Evolutionary conservation across 2,113 vertebrate species (phyloP).

Genomic region (Halichoeres trimaculatus): DNA sequence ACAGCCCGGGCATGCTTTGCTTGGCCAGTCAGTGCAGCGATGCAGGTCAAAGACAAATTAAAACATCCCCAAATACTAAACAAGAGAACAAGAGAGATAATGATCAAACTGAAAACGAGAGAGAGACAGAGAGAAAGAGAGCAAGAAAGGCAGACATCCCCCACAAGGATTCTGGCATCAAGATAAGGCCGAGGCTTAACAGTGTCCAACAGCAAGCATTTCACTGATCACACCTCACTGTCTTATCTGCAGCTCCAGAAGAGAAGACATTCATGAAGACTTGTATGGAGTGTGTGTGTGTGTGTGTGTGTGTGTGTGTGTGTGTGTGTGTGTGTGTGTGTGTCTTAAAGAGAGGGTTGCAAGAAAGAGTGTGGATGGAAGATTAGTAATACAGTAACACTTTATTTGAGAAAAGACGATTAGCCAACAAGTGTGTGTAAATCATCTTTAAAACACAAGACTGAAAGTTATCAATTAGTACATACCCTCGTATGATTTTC

Average conservation of each 20-base stretch:
- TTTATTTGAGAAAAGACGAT: too few relatives aligned
- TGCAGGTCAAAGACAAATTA: background rate
- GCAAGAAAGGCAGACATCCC: conserved; percentile 13
- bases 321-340: conserved; percentile 1
- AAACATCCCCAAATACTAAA: conserved; percentile 28
- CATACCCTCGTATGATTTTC: too few relatives aligned
- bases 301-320: conserved; percentile 15
- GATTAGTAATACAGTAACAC: too few relatives aligned
- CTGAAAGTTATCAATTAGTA: too few relatives aligned
- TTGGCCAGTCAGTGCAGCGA: background rate
- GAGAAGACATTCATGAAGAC: conserved; percentile 35
- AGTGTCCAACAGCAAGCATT: conserved; percentile 51
- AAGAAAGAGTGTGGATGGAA: too few relatives aligned
- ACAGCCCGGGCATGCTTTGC: background rate
- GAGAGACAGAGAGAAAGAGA: background rate
- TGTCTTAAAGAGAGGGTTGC: background rate
- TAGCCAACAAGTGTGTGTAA: too few relatives aligned
- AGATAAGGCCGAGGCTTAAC: conserved; percentile 52
- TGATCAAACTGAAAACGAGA: background rate
- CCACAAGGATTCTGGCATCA: conserved; percentile 25
- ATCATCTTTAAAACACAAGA: too few relatives aligned
- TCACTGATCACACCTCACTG: conserved; percentile 43
- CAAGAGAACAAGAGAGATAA: conserved; percentile 17
- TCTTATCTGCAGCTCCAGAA: conserved; percentile 65
- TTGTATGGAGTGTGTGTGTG: conserved; percentile 1